Evolutionary conservation across 2,797 vertebrate genomes (phyloP).

Genomic region (Pangasius macronema): DNA sequence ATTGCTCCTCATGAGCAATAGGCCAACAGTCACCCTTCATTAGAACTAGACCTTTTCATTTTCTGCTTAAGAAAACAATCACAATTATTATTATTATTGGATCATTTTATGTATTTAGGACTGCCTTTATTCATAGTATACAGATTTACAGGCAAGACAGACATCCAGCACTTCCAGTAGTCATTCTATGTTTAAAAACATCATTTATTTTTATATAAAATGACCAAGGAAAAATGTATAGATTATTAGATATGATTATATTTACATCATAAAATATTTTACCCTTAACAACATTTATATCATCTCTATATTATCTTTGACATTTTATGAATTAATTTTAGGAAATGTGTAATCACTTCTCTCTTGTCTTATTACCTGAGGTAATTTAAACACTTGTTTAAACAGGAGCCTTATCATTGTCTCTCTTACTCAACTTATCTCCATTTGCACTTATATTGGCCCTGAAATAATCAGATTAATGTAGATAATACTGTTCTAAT

Average conservation of each 20-base stretch:
- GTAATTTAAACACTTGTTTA: not conserved
- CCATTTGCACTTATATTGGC: not conserved
- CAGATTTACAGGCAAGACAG: not conserved
- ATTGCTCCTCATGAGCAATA: slow-evolving; percentile 29
- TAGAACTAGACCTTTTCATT: slow-evolving; percentile 40
- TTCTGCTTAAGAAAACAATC: slow-evolving; percentile 52
- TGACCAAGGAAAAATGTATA: not conserved
- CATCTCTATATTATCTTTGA: not conserved
- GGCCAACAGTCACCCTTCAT: not conserved
- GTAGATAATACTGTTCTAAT: not conserved
- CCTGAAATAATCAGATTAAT: not conserved
- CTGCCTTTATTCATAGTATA: not conserved
- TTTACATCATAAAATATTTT: too few relatives aligned
- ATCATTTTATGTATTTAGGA: not conserved
- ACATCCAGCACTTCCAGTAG: not conserved
- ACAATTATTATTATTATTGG: slow-evolving; percentile 7
- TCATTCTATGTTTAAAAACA: not conserved
- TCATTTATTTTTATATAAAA: not conserved
- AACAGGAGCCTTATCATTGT: not conserved
- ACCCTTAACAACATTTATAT: too few relatives aligned
- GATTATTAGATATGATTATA: not conserved
- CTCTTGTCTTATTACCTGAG: not conserved
- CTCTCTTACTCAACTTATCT: not conserved
- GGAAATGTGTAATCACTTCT: not conserved
- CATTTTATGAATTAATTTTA: not conserved